Conservation (phyloP, 2,888 invertebrate species). For the Pristionchus arcanus region DNA sequence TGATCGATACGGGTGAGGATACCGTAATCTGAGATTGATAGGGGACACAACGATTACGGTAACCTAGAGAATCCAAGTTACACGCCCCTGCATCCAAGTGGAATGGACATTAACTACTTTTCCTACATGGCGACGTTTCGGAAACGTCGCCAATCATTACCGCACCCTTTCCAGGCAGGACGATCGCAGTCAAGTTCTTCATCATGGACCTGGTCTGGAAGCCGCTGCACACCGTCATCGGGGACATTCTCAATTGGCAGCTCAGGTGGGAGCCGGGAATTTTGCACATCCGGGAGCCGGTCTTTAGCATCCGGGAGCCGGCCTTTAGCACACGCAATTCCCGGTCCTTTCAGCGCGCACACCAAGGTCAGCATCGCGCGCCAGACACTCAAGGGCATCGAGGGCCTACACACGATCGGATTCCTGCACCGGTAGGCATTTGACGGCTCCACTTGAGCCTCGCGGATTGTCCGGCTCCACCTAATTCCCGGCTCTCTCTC, state of each 20-base stretch:
- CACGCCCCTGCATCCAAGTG: too few species aligned
- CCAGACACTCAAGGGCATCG: neutral
- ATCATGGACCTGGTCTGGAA: neutral
- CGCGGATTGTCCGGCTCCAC: neutral
- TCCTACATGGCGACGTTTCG: too few species aligned
- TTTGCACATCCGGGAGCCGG: too few species aligned
- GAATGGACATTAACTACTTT: too few species aligned
- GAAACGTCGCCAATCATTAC: neutral
- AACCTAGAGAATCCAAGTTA: too few species aligned
- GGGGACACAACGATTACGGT: too few species aligned
- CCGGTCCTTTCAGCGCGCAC: neutral
- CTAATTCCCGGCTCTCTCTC: constrained; percentile 13
- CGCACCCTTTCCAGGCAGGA: neutral
- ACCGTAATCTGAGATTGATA: neutral
- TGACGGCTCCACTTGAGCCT: neutral
- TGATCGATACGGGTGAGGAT: neutral
- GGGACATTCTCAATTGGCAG: neutral
- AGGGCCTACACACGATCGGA: neutral
- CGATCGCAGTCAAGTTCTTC: neutral
- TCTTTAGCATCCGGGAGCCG: too few species aligned
- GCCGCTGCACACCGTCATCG: neutral
- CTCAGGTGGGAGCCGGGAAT: neutral
- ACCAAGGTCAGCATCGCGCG: neutral
- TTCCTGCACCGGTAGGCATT: neutral
- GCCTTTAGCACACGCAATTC: neutral